phyloP scores from a whole-genome alignment of 2,797 vertebrate species.

The Dromococcyx pavoninus region DNA sequence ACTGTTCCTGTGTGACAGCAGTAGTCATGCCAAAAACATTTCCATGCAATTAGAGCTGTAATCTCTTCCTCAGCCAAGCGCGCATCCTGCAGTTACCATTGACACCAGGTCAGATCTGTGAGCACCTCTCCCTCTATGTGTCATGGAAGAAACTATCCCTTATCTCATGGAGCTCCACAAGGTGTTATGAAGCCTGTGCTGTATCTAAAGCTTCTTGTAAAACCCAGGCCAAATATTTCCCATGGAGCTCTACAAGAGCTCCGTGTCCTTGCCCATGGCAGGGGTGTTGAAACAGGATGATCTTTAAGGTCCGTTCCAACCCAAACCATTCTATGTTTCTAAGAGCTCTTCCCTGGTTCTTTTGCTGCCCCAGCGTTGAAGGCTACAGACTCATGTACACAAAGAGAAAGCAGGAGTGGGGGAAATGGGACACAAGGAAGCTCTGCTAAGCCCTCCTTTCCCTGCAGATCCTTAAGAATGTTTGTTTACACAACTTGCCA shows the following conservation, averaged over 20 bases:
- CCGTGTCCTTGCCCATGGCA: no score
- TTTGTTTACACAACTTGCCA: background rate
- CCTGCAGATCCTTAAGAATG: background rate
- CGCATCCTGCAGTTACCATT: background rate
- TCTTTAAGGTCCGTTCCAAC: no score
- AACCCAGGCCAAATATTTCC: no score
- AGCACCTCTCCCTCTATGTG: background rate
- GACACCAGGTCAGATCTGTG: background rate
- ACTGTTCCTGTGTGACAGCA: fast-evolving
- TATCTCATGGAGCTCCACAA: background rate
- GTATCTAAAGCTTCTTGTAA: no score
- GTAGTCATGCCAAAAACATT: background rate
- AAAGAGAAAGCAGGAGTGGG: background rate
- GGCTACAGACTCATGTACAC: background rate
- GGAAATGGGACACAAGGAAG: background rate
- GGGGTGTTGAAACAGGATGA: no score
- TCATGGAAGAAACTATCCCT: background rate
- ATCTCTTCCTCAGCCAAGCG: background rate
- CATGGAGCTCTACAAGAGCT: no score
- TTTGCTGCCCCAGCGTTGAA: background rate
- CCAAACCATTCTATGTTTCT: no score
- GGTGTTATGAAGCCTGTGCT: no score
- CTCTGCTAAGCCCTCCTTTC: background rate
- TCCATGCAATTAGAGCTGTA: background rate
- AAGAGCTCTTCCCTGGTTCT: background rate